Evolutionary conservation across 2,888 invertebrate species (phyloP).

Genomic region (Dicycla oo): DNA sequence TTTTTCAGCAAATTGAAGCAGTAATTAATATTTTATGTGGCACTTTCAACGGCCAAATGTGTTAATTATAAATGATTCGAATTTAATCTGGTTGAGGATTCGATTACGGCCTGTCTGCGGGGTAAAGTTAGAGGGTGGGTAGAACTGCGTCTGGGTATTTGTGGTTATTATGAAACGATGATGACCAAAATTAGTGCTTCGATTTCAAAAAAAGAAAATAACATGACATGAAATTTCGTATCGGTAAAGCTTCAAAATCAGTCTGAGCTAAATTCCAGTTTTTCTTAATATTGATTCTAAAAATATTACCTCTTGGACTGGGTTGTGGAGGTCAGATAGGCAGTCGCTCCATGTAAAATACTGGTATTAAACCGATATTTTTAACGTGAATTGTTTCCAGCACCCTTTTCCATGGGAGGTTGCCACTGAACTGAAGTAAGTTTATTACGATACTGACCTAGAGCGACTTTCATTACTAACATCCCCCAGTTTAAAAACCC

Average conservation of each 20-base stretch:
- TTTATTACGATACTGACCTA: constrained; percentile 1
- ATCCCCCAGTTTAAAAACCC: background rate
- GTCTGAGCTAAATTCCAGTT: background rate
- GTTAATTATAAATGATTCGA: constrained; percentile 56
- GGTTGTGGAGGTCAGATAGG: too few relatives aligned
- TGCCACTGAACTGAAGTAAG: constrained; percentile 7
- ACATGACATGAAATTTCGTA: background rate
- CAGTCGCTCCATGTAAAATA: too few relatives aligned
- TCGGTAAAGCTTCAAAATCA: background rate
- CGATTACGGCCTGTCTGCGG: constrained; percentile 8
- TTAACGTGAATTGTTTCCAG: background rate
- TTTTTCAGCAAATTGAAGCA: constrained; percentile 59
- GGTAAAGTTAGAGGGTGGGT: background rate
- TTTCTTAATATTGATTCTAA: background rate
- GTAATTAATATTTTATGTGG: constrained; percentile 68
- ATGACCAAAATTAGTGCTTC: too few relatives aligned
- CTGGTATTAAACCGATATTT: too few relatives aligned
- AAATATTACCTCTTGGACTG: too few relatives aligned
- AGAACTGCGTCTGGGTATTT: background rate
- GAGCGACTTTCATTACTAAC: constrained; percentile 3
- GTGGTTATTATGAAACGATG: background rate
- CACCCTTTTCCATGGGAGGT: background rate
- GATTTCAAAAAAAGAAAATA: too few relatives aligned
- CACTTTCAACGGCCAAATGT: constrained; percentile 56
- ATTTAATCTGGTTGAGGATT: constrained; percentile 48